Conservation (phyloP, 2,113 vertebrate species). For the Monarcha castaneiventris region DNA sequence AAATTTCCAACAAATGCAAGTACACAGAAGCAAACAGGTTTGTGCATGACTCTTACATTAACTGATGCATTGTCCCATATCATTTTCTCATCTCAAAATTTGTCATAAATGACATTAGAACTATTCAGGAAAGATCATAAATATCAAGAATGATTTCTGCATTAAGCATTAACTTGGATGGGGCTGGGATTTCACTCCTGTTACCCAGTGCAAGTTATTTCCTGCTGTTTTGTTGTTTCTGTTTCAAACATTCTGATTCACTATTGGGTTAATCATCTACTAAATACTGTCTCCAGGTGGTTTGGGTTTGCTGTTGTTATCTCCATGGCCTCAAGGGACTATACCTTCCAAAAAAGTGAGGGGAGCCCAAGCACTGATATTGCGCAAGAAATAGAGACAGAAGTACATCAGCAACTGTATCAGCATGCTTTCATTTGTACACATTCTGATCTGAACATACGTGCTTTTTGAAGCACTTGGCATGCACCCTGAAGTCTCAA, state of each 20-base stretch:
- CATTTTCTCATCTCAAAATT: conserved; percentile 21
- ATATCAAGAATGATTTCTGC: conserved; percentile 32
- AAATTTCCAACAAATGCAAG: conserved; percentile 24
- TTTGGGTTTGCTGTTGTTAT: conserved; percentile 57
- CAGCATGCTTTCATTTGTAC: background rate
- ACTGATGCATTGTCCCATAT: background rate
- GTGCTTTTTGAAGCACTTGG: background rate
- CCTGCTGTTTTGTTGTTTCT: conserved; percentile 43
- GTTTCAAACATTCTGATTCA: conserved; percentile 58
- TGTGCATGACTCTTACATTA: background rate
- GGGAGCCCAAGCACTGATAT: background rate
- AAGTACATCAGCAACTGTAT: conserved; percentile 13
- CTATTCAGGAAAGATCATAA: conserved; percentile 27
- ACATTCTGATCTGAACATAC: background rate
- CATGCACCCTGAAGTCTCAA: background rate
- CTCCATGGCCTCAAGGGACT: conserved; percentile 42
- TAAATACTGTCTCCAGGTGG: conserved; percentile 49
- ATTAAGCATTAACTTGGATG: conserved; percentile 10
- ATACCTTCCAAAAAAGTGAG: background rate
- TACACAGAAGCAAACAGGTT: conserved; percentile 25
- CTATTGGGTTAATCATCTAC: conserved; percentile 49
- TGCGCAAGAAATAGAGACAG: conserved; percentile 32
- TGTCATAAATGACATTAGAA: conserved; percentile 47
- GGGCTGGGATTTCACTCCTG: background rate
- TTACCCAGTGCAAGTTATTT: conserved; percentile 28